Evolutionary conservation across 92 coral and sea anemone genomes (phyloP), one percentile per base, ranked within the genome.

Genomic region (Nematostella vectensis): DNA sequence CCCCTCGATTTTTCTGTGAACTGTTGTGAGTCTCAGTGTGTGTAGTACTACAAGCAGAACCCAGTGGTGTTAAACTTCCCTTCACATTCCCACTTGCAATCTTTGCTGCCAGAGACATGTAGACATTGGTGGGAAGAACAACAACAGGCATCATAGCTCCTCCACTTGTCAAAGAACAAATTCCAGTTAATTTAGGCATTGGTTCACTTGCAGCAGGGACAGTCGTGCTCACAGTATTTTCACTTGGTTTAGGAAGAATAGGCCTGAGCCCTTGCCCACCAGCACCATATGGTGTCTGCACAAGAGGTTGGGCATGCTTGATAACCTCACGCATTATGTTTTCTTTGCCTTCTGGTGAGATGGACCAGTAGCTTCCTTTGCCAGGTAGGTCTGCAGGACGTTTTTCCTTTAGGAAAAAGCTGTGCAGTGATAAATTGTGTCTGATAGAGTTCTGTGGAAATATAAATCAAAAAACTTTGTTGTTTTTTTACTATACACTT

Each of bases 271-370:
- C 31, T 21, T 59, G 55, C 3, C 65, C 76, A 11, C 71, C 57
- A 3, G 30, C 20, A 22, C 47, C 58, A 29, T 52, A 54, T 2
- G 89, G 69, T 37, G 70, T 76, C 27, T 64, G 84, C 49, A 82
- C 42, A 11, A 59, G 31, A 29, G 79, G 89, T 48, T 69, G 82
- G 1, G 94, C 82, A 39, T 88, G 85, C 44, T 79, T 93, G 84
- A 93, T 62, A 3, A 93, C 79, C 37, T 93, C 94, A 23, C 79
- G 79, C 74, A 93, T 65, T 15, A 93, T 69, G 43, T 87, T 93
- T 50, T 93, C 89, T 52, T 93, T 93, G 16, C 99, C 99, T 58
- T 93, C 99, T 1, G 99, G 81, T 15, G 99, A 93, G 19, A 93
- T 79, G 4, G 88, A 79, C 99, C 99, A 93, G 71, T 67, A 93